phyloP scores from a whole-genome alignment of 2,113 vertebrate genomes.

The Antennarius striatus region DNA sequence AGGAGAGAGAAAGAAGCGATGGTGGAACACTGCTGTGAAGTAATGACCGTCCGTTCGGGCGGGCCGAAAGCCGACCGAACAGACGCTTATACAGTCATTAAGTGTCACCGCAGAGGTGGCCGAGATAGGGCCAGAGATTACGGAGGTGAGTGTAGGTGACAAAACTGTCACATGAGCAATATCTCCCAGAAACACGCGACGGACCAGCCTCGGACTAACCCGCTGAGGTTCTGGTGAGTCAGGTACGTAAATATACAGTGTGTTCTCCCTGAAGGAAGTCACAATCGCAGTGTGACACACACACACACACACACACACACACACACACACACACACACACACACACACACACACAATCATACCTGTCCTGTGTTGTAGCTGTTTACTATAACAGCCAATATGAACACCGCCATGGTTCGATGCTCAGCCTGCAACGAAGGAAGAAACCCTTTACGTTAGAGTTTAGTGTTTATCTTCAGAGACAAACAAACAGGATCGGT shows the following conservation, averaged over 20 bases:
- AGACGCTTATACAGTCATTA: constrained; percentile 54
- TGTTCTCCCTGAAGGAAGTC: no score
- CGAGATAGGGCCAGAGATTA: constrained; percentile 35
- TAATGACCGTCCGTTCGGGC: no score
- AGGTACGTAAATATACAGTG: constrained; percentile 28
- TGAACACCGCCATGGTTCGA: constrained; percentile 98
- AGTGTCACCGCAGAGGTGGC: constrained; percentile 49
- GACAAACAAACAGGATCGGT: fast-evolving
- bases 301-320: background rate
- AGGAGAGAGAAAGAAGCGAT: background rate
- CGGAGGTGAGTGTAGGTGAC: constrained; percentile 47
- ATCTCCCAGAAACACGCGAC: constrained; percentile 48
- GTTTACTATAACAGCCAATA: constrained; percentile 96
- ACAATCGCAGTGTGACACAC: background rate
- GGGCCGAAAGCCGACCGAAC: constrained; percentile 24
- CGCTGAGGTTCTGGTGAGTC: constrained; percentile 1
- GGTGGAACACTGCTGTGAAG: constrained; percentile 14
- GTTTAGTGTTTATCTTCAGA: background rate
- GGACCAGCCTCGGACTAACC: constrained; percentile 21
- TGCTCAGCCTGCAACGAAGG: constrained; percentile 88
- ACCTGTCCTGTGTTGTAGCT: constrained; percentile 97
- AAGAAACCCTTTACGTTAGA: background rate
- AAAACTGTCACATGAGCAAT: constrained; percentile 61
- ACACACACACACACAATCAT: background rate
- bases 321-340: background rate